A percentile compares a stretch with the other conserved stretches of the same genome.
Evolutionary conservation across 2,888 invertebrate genomes (phyloP).

Genomic region (Drosophila helvetica): DNA sequence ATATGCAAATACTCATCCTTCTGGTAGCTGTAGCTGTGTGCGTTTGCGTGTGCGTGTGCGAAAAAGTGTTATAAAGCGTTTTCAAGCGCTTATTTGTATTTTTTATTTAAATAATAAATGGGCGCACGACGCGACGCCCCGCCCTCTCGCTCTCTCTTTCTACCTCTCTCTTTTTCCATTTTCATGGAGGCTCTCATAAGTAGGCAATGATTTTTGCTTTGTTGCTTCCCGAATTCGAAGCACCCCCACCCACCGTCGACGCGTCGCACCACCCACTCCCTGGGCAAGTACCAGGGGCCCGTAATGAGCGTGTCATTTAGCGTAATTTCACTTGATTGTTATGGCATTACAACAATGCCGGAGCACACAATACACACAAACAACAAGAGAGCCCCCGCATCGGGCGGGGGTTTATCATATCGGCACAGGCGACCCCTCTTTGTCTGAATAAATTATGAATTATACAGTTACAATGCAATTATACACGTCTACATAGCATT

Average conservation of each 20-base stretch:
- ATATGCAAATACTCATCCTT: conserved; percentile 68
- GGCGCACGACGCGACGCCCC: conserved; percentile 1
- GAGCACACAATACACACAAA: conserved; percentile 46
- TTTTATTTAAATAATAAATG: conserved; percentile 77
- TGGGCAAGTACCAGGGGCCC: conserved; percentile 48
- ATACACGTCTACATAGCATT: conserved; percentile 2
- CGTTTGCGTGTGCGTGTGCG: conserved; percentile 28
- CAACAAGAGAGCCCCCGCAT: conserved; percentile 27
- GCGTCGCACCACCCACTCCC: neutral
- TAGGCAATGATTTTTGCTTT: conserved; percentile 75
- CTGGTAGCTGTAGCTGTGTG: conserved; percentile 7
- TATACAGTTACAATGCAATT: conserved; percentile 16
- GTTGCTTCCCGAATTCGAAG: conserved; percentile 28
- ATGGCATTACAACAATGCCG: conserved; percentile 69
- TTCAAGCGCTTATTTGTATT: conserved; percentile 72
- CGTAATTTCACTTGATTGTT: conserved; percentile 76
- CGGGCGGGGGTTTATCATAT: conserved; percentile 62
- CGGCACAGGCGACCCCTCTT: conserved; percentile 50
- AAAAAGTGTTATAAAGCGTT: conserved; percentile 71
- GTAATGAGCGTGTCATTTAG: conserved; percentile 78
- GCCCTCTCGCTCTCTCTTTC: neutral
- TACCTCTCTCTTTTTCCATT: neutral
- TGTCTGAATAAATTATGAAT: conserved; percentile 58
- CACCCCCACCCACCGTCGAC: neutral
- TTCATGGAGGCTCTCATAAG: conserved; percentile 62